Conservation (phyloP, 2,888 invertebrate species). For the Chouioia cunea region DNA sequence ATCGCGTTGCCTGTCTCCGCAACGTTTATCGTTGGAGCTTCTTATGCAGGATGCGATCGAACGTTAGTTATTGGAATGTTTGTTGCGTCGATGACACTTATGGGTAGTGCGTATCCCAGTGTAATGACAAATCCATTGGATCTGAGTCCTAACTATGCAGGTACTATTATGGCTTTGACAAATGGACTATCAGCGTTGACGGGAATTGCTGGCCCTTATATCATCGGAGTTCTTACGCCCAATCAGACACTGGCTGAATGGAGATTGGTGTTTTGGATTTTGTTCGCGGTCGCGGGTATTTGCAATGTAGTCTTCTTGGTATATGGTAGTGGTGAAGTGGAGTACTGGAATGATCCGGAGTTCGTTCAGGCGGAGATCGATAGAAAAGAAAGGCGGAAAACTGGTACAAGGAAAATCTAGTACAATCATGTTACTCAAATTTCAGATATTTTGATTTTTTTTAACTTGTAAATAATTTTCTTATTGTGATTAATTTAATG, state of each 20-base stretch:
- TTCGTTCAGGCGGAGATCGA: background rate
- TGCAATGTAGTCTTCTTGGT: slow-evolving; percentile 77
- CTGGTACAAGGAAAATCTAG: too few relatives aligned
- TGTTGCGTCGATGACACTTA: slow-evolving; percentile 61
- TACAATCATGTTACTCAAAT: too few relatives aligned
- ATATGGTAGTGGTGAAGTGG: slow-evolving; percentile 78
- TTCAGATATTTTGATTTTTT: too few relatives aligned
- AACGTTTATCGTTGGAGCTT: background rate
- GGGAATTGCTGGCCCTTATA: slow-evolving; percentile 76
- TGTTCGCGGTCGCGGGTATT: slow-evolving; percentile 74
- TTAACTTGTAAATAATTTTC: too few relatives aligned
- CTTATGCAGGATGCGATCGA: slow-evolving; percentile 6
- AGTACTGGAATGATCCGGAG: slow-evolving; percentile 76
- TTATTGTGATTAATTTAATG: too few relatives aligned
- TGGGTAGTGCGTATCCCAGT: slow-evolving; percentile 64
- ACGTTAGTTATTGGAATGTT: slow-evolving; percentile 59
- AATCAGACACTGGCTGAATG: slow-evolving; percentile 69
- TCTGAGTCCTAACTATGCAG: slow-evolving; percentile 63
- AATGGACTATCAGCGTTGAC: slow-evolving; percentile 77
- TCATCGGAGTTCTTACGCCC: slow-evolving; percentile 75
- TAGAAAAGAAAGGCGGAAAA: background rate
- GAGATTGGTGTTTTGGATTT: slow-evolving; percentile 82
- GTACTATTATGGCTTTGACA: slow-evolving; percentile 62
- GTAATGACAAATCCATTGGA: slow-evolving; percentile 64
- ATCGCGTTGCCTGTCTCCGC: background rate